Evolutionary conservation across 2,113 vertebrate genomes (phyloP).

Genomic region (Aplodontia rufa): DNA sequence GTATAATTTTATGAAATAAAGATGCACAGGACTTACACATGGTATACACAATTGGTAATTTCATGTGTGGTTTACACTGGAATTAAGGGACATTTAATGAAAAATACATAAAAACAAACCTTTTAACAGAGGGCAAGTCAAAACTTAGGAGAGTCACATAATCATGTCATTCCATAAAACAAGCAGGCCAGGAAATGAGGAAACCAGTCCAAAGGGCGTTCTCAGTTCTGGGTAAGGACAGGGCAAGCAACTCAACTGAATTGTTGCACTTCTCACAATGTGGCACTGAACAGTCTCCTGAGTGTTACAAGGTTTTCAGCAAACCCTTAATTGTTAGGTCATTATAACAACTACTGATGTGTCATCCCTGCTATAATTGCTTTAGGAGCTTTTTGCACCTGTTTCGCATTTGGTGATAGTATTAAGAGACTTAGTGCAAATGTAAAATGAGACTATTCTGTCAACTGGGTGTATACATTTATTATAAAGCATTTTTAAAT

Average conservation of each 20-base stretch:
- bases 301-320: conserved; percentile 37
- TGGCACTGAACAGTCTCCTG: neutral
- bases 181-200: neutral
- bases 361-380: conserved; percentile 53
- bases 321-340: conserved; percentile 63
- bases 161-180: neutral
- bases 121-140: neutral
- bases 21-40: neutral
- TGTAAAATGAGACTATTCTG: conserved; percentile 43
- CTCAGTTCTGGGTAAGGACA: neutral
- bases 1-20: neutral
- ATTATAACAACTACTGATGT: conserved; percentile 44
- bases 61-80: neutral
- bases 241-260: neutral
- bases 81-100: neutral
- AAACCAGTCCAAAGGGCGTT: neutral
- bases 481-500: conserved; percentile 3
- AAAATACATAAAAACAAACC: conserved; percentile 37
- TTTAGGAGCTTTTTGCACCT: conserved; percentile 38
- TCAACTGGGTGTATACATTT: neutral
- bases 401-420: conserved; percentile 53
- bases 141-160: neutral
- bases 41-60: neutral
- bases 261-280: neutral
- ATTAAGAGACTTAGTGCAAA: conserved; percentile 27